Evolutionary conservation across 2,113 vertebrate genomes (phyloP).

Genomic region (Montifringilla adamsi): DNA sequence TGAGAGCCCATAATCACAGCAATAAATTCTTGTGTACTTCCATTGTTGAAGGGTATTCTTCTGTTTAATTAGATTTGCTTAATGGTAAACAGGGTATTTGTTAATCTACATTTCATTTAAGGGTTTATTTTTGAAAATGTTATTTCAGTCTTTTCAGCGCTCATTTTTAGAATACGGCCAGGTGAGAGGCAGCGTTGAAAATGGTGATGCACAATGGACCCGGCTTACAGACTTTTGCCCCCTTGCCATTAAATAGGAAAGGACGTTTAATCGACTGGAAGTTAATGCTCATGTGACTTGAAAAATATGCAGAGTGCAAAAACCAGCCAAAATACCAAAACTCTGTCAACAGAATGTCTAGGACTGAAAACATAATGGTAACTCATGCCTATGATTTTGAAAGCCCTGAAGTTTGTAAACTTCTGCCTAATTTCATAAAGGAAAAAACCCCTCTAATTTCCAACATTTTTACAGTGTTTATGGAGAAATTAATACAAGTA

Average conservation of each 20-base stretch:
- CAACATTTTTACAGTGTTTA: neutral
- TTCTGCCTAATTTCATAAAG: neutral
- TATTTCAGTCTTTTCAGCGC: neutral
- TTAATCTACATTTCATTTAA: neutral
- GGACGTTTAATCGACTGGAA: neutral
- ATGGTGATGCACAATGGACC: neutral
- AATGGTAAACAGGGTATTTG: neutral
- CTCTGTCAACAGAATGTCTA: neutral
- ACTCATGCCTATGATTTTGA: neutral
- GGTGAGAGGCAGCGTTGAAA: neutral
- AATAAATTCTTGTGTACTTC: neutral
- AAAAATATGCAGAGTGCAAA: neutral
- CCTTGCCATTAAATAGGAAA: neutral
- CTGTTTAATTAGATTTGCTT: neutral
- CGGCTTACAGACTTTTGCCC: accelerated
- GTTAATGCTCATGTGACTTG: neutral
- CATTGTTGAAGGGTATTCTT: neutral
- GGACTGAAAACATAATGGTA: neutral
- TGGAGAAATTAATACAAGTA: neutral
- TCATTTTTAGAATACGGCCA: neutral
- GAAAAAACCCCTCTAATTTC: accelerated
- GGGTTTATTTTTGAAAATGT: neutral
- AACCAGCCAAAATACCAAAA: neutral
- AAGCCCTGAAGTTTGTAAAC: neutral
- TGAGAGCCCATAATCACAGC: neutral